Evolutionary conservation across 2,113 vertebrate species (phyloP), one percentile per base, ranked within the genome.

Genomic region (Oplegnathus fasciatus): DNA sequence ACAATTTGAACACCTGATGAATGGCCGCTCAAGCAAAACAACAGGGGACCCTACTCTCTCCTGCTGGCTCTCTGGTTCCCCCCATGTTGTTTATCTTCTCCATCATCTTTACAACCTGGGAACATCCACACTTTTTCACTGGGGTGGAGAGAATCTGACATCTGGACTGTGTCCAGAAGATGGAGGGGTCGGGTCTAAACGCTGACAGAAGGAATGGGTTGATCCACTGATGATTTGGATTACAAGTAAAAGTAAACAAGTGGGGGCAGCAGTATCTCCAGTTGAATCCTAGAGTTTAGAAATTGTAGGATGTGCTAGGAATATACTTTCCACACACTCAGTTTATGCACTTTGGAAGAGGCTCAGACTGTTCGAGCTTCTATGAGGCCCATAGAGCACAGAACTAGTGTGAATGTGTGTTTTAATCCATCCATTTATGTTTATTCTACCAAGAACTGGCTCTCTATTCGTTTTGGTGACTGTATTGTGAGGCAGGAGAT

Each of bases 21-120:
- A 89, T 90, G 91, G 34, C 42, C 9, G 78, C 81, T 91, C 84
- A 86, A 86, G 84, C 86, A 42, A 83, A 89, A 84, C 89, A 83
- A 34, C 75, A 58, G 67, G 52, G 57, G 78, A 65, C 46, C 62
- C 60, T 54, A 13, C 74, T 75, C 55, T 37, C 42, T 61, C 78
- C 83, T 13, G 28, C 71, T 42, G 48, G 1, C 40, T 74, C 66
- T 48, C 72, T 9, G 1, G 14, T 58, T 15, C 30, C 30, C 72
- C 40, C 65, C 44, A 11, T 44, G 52, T 69, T 88, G 89, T 87
- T 92, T 92, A 91, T 94, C 88, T 92, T 86, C 78, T 66, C 69
- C 48, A 80, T 85, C 83, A 88, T 90, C 84, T 94, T 93, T 86
- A 93, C 90, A 90, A 82, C 84, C 87, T 48, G 89, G 52, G 82